phyloP scores from a whole-genome alignment of 1,140 invertebrate genomes.

The Luehdorfia chinensis region DNA sequence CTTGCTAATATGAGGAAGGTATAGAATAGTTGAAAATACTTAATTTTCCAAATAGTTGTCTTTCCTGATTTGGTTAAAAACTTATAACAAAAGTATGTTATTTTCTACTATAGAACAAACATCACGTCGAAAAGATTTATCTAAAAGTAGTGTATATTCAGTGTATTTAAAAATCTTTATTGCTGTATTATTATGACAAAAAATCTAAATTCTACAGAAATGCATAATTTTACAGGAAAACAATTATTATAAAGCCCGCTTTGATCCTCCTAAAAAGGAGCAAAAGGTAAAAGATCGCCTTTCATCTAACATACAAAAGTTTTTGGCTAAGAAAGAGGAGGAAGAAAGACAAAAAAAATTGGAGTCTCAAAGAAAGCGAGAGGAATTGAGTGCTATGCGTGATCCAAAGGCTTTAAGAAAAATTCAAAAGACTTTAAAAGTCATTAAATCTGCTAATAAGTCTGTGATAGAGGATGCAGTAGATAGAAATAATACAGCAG shows the following conservation, averaged over 20 bases:
- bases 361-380: conserved; percentile 81
- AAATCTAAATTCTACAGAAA: too few species aligned
- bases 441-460: conserved; percentile 93
- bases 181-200: too few species aligned
- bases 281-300: conserved; percentile 81
- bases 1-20: too few species aligned
- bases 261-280: conserved; percentile 89
- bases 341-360: conserved; percentile 83
- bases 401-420: conserved; percentile 84
- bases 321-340: conserved; percentile 87
- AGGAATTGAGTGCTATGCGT: conserved; percentile 84
- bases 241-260: conserved; percentile 84
- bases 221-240: conserved; percentile 51
- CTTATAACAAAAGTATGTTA: too few species aligned
- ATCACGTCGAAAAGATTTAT: too few species aligned
- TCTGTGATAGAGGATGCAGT: conserved; percentile 89
- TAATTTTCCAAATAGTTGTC: not conserved
- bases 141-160: too few species aligned
- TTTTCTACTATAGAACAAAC: too few species aligned
- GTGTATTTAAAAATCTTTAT: too few species aligned
- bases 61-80: not conserved
- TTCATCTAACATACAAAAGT: conserved; percentile 88
- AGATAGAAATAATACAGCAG: conserved; percentile 85
- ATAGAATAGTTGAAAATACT: too few species aligned
- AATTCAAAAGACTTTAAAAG: conserved; percentile 80